A percentile compares a stretch with the other conserved stretches of the same genome.
Conservation (phyloP, 2,888 invertebrate genomes). For the Muscina levida region DNA sequence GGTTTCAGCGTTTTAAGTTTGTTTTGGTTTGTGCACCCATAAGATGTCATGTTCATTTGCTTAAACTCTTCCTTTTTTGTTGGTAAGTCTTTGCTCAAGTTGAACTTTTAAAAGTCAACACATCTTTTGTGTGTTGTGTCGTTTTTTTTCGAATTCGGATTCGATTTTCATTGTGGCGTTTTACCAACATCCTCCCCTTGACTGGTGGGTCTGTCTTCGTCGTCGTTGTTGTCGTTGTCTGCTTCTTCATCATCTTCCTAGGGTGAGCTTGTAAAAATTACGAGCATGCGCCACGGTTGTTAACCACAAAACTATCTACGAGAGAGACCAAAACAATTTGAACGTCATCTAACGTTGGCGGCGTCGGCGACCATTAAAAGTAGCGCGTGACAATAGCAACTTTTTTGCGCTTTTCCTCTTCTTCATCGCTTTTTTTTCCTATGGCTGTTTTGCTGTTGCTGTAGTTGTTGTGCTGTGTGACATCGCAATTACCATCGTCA, state of each 20-base stretch:
- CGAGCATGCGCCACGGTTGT: slow-evolving; percentile 56
- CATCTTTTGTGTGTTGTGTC: slow-evolving; percentile 39
- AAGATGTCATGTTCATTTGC: slow-evolving; percentile 41
- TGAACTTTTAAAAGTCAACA: slow-evolving; percentile 34
- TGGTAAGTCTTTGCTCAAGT: slow-evolving; percentile 12
- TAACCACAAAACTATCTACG: slow-evolving; percentile 35
- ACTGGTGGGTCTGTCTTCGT: neutral
- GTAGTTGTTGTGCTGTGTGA: slow-evolving; percentile 34
- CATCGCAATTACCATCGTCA: slow-evolving; percentile 44
- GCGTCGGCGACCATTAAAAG: slow-evolving; percentile 50
- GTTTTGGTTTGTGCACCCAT: slow-evolving; percentile 14
- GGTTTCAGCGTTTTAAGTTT: neutral
- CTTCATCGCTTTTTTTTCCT: neutral
- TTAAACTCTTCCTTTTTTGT: slow-evolving; percentile 45
- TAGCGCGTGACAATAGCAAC: slow-evolving; percentile 50
- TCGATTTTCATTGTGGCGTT: slow-evolving; percentile 12
- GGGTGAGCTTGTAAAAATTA: slow-evolving; percentile 52
- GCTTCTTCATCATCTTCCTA: neutral
- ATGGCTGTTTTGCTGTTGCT: neutral
- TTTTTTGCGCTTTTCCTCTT: slow-evolving; percentile 17
- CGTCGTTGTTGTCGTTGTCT: neutral
- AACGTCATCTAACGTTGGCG: slow-evolving; percentile 45
- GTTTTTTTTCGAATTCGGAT: neutral
- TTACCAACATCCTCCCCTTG: slow-evolving; percentile 16
- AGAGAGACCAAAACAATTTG: slow-evolving; percentile 39